phyloP scores from a whole-genome alignment of 2,888 invertebrate genomes.

The Orchestes rusci region DNA sequence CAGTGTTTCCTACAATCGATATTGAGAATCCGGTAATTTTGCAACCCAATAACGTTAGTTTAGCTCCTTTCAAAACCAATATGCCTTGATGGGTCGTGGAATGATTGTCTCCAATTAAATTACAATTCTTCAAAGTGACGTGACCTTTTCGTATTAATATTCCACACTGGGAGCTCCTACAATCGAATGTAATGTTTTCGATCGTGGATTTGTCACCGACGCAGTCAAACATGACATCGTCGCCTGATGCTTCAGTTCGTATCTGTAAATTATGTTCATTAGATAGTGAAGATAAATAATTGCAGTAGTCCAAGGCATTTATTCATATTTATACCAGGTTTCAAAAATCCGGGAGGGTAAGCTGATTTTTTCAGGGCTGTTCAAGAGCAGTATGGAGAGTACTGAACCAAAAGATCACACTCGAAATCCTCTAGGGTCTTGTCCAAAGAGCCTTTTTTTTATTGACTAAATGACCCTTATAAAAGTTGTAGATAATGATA shows the following conservation, averaged over 20 bases:
- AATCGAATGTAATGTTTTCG: conserved; percentile 50
- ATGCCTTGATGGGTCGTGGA: conserved; percentile 44
- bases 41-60: conserved; percentile 45
- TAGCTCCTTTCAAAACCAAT: conserved; percentile 38
- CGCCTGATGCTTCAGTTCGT: conserved; percentile 46
- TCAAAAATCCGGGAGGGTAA: too few species aligned
- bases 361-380: too few species aligned
- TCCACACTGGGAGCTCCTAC: conserved; percentile 47
- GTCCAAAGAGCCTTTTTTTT: too few species aligned
- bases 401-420: too few species aligned
- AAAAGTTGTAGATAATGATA: too few species aligned
- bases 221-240: conserved; percentile 50
- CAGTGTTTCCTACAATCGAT: conserved; percentile 46
- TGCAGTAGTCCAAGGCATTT: too few species aligned
- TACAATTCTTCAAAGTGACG: conserved; percentile 46
- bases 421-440: too few species aligned
- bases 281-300: too few species aligned
- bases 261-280: too few species aligned
- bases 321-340: too few species aligned
- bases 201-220: conserved; percentile 46
- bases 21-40: conserved; percentile 47
- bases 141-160: conserved; percentile 43
- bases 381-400: too few species aligned
- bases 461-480: too few species aligned
- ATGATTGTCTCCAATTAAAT: conserved; percentile 45